Conservation (phyloP, 2,113 vertebrate genomes). For the Rutilus rutilus region DNA sequence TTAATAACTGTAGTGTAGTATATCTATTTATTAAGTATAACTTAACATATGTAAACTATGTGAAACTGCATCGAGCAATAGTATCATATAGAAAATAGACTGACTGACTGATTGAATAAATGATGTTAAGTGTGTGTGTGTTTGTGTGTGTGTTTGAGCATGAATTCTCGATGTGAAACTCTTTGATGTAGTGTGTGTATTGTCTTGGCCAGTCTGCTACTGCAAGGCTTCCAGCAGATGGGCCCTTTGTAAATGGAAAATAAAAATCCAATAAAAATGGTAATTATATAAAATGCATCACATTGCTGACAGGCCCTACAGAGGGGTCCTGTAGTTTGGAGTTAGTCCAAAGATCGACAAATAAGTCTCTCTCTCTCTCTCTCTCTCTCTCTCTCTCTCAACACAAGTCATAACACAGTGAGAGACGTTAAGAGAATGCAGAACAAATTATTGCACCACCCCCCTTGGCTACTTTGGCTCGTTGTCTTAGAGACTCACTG, state of each 20-base stretch:
- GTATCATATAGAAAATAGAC: neutral
- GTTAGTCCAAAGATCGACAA: conserved; percentile 68
- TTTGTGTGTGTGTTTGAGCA: conserved; percentile 27
- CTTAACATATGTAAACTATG: neutral
- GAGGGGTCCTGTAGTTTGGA: conserved; percentile 61
- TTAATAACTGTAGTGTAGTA: too few relatives aligned
- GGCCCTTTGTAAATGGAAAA: conserved; percentile 76
- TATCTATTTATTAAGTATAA: too few relatives aligned
- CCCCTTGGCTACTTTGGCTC: conserved; percentile 51
- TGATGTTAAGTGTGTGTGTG: conserved; percentile 22
- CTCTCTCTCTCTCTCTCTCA: conserved; percentile 56
- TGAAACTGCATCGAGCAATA: neutral
- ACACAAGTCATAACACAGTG: conserved; percentile 62
- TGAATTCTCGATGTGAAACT: conserved; percentile 46
- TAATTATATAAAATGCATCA: conserved; percentile 78
- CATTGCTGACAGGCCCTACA: conserved; percentile 65
- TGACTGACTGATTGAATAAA: conserved; percentile 12
- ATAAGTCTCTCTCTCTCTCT: conserved; percentile 60
- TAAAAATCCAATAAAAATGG: conserved; percentile 86
- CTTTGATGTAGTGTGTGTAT: conserved; percentile 69
- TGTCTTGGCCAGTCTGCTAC: conserved; percentile 68
- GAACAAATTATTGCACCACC: conserved; percentile 61
- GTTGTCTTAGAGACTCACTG: conserved; percentile 46
- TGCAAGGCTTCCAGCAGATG: conserved; percentile 77
- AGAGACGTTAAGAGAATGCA: conserved; percentile 62